These are phyloP conservation scores for Rana temporaria DNA, from an alignment of 2,113 vertebrate genomes.

Conservation along the genomic window DNA sequence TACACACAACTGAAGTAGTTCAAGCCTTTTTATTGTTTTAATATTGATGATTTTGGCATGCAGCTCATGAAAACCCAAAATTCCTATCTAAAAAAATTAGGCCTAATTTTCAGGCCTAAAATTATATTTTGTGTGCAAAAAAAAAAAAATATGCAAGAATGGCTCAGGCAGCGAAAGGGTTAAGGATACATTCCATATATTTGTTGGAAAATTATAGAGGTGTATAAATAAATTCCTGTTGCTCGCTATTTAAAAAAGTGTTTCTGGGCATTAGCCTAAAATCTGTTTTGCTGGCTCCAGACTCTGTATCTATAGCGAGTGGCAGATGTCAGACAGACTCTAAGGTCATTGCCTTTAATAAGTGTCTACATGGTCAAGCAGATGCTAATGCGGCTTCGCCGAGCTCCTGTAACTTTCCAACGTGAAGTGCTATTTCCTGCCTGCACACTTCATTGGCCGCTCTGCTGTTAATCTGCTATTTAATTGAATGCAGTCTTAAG, in stretches of 20 bases:
- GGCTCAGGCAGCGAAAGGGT: no score
- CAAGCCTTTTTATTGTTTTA: no score
- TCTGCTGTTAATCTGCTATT: background rate
- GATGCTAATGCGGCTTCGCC: slow-evolving; percentile 1
- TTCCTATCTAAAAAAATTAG: no score
- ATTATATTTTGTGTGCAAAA: no score
- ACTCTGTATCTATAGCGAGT: background rate
- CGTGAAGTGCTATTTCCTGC: slow-evolving; percentile 2
- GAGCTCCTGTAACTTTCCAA: slow-evolving; percentile 8
- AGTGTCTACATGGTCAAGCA: slow-evolving; percentile 10
- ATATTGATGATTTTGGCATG: no score
- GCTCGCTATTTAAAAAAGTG: background rate
- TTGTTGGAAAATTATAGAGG: no score
- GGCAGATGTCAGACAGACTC: slow-evolving; percentile 4
- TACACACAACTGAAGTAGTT: no score
- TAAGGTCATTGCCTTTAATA: slow-evolving; percentile 37
- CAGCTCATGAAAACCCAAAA: no score
- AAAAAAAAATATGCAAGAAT: no score
- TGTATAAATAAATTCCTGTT: no score
- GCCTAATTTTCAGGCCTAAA: no score
- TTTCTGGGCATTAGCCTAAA: background rate
- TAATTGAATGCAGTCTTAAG: slow-evolving; percentile 11
- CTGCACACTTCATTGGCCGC: slow-evolving; percentile 12
- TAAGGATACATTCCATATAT: no score
- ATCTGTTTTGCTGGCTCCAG: background rate